Percentiles rank a stretch among this genome's conserved stretches.
These are phyloP conservation scores for Periplaneta americana DNA, from an alignment of 1,140 invertebrate species.

Conservation along the genomic window DNA sequence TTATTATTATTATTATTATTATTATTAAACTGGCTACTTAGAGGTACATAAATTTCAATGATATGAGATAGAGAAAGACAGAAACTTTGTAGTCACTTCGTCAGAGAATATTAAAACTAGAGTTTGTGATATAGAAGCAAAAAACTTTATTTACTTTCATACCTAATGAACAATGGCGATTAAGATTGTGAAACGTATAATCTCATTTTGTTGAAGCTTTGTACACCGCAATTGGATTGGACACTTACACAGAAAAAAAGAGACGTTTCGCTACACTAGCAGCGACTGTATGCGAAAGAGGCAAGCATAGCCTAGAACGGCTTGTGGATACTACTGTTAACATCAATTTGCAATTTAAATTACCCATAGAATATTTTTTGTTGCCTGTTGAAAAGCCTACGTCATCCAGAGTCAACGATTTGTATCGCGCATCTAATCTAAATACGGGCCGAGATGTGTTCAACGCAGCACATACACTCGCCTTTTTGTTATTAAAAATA, in stretches of 20 bases:
- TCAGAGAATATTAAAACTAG: too few relatives aligned
- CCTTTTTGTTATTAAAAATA: background rate
- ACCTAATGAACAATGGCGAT: too few relatives aligned
- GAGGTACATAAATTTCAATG: too few relatives aligned
- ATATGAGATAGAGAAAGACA: too few relatives aligned
- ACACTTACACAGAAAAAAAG: background rate
- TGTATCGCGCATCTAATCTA: background rate
- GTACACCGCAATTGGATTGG: background rate
- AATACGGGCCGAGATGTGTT: background rate
- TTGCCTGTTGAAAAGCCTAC: background rate
- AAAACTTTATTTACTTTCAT: too few relatives aligned
- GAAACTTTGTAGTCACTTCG: too few relatives aligned
- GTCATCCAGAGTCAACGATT: background rate
- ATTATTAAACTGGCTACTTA: too few relatives aligned
- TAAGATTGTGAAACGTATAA: too few relatives aligned
- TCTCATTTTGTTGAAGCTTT: background rate
- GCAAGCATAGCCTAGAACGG: background rate
- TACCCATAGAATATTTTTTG: background rate
- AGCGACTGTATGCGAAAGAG: background rate
- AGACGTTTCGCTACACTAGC: background rate
- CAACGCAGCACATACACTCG: background rate
- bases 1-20: too few relatives aligned
- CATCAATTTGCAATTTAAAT: background rate
- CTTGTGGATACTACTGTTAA: background rate
- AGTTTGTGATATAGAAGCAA: too few relatives aligned